A percentile compares a stretch with the other conserved stretches of the same genome.
Conservation (phyloP, 2,113 vertebrate species). For the Vimba vimba region DNA sequence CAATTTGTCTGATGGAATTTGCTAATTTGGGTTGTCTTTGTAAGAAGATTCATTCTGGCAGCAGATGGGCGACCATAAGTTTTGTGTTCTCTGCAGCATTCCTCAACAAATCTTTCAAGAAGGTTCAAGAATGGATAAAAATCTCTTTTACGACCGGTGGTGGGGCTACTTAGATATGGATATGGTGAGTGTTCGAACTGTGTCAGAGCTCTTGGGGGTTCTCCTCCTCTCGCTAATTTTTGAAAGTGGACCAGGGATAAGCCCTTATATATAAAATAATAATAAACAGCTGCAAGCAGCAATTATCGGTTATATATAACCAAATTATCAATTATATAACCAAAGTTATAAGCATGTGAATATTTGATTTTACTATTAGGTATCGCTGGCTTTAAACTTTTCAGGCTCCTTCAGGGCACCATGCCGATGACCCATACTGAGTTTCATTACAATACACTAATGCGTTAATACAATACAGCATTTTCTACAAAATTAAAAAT, state of each 20-base stretch:
- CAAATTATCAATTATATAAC: too few relatives aligned
- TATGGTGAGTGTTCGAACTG: neutral
- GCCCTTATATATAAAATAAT: neutral
- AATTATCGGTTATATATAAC: too few relatives aligned
- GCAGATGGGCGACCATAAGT: neutral
- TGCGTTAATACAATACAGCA: too few relatives aligned
- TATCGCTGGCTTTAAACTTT: too few relatives aligned
- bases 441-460: too few relatives aligned
- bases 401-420: too few relatives aligned
- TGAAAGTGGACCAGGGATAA: neutral
- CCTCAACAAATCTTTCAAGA: neutral
- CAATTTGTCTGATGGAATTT: neutral
- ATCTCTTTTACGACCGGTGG: neutral
- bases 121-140: neutral
- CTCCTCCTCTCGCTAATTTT: neutral
- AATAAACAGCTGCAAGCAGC: too few relatives aligned
- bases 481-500: too few relatives aligned
- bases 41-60: neutral
- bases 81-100: neutral
- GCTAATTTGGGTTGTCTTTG: constrained; percentile 16
- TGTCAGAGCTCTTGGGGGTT: neutral
- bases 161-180: neutral
- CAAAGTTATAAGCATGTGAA: too few relatives aligned
- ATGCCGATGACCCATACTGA: too few relatives aligned
- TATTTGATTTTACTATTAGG: too few relatives aligned